Evolutionary conservation across 2,888 invertebrate species (phyloP), one percentile per base, ranked within the genome.

Genomic region (Teleiodes luculella): DNA sequence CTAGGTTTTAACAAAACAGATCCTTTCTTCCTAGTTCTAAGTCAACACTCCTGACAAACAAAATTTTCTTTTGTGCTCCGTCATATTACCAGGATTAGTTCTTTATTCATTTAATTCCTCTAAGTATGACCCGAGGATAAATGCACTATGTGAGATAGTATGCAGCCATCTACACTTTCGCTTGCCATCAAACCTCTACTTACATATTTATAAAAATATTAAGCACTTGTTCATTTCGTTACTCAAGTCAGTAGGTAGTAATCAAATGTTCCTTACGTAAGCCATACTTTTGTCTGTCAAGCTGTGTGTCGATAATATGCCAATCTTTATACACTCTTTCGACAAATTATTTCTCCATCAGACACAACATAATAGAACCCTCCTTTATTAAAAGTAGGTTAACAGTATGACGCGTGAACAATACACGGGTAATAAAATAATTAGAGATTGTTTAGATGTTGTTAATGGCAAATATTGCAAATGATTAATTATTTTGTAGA

Each of bases 311-410:
- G 37, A 37, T 37, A 37, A n/a, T n/a, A n/a, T 16, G 37, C 37
- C 37, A 37, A 37, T 37, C 37, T 14, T 37, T 16, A 16, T 18
- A 6, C 2, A 37, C 18, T 37, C 37, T 2, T 33, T 33, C 33
- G 33, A 2, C 37, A 37, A 37, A 18, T 37, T 37, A 14, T 37
- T 37, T 37, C 37, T 37, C 18, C 37, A 37, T 37, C 37, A 37
- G 37, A n/a, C 4, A 16, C 5, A 6, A 1, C 14, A 37, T 37
- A 37, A 37, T 11, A 16, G 14, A 37, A 37, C 18, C 18, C 14
- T 16, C 43, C 33, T 43, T n/a, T 13, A 43, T 43, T 43, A 24
- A 43, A 41, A 41, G 39, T 41, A 41, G 39, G 39, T 41, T 41
- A 41, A 16, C 5, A 2, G 8, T 10, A 20, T 24, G 24, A 4